A percentile compares a stretch with the other conserved stretches of the same genome.
Evolutionary conservation across 2,888 invertebrate species (phyloP).

Genomic region (Blomia tropicalis): DNA sequence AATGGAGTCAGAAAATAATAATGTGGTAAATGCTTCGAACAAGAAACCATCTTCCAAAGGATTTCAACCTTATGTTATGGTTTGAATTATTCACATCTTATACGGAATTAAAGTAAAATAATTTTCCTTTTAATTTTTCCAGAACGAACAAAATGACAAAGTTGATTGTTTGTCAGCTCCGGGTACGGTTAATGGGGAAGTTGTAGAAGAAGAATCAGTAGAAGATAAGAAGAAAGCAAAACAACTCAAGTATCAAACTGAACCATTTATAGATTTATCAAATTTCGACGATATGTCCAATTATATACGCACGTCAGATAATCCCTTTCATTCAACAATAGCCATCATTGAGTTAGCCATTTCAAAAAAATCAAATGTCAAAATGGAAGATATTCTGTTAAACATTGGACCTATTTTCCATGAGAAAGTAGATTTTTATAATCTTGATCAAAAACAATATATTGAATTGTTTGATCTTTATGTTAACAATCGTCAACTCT

Average conservation of each 20-base stretch:
- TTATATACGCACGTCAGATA: background rate
- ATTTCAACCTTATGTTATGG: too few relatives aligned
- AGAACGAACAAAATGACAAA: too few relatives aligned
- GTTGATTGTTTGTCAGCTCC: too few relatives aligned
- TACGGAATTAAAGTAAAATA: too few relatives aligned
- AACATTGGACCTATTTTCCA: background rate
- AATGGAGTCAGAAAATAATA: too few relatives aligned
- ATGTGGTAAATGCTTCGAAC: too few relatives aligned
- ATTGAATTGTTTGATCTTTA: background rate
- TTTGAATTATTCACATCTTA: too few relatives aligned
- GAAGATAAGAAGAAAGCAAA: conserved; percentile 2
- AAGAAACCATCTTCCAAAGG: too few relatives aligned
- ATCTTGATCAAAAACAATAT: background rate
- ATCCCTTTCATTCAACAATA: background rate
- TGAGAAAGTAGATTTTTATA: background rate
- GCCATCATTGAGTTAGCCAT: background rate
- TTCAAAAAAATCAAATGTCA: background rate
- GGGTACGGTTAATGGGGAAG: too few relatives aligned
- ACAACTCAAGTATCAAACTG: background rate
- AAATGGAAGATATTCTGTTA: background rate
- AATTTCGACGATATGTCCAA: background rate
- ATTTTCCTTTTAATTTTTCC: too few relatives aligned
- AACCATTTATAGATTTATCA: background rate
- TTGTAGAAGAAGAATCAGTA: too few relatives aligned
- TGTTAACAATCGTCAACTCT: background rate